Evolutionary conservation across 2,113 vertebrate genomes (phyloP).

Genomic region (Tinamus guttatus): DNA sequence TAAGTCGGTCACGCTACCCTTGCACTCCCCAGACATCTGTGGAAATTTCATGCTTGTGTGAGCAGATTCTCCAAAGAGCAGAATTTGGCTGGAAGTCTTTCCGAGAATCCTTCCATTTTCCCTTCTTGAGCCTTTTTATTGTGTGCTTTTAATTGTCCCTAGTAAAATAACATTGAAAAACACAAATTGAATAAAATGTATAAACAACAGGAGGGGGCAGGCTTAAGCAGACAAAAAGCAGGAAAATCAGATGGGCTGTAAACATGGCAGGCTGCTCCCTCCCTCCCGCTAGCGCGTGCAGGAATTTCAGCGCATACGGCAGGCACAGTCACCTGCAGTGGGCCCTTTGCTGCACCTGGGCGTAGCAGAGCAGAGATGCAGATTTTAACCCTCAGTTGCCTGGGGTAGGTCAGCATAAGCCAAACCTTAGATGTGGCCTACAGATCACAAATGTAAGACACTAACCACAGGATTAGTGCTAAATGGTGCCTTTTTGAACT

Average conservation of each 20-base stretch:
- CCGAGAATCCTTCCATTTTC: background rate
- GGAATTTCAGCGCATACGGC: slow-evolving; percentile 25
- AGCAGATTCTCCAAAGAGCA: slow-evolving; percentile 31
- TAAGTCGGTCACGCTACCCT: background rate
- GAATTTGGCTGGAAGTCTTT: slow-evolving; percentile 1
- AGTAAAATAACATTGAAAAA: background rate
- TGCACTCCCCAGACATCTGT: slow-evolving; percentile 44
- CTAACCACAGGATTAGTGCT: background rate
- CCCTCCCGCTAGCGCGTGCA: background rate
- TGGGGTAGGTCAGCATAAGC: background rate
- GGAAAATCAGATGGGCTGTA: slow-evolving; percentile 18
- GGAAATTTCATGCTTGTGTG: slow-evolving; percentile 61
- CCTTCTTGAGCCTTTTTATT: slow-evolving; percentile 1
- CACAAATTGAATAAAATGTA: slow-evolving; percentile 42
- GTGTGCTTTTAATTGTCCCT: slow-evolving; percentile 50
- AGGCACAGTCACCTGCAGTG: slow-evolving; percentile 4
- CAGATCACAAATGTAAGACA: background rate
- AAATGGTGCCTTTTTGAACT: background rate
- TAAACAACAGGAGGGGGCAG: slow-evolving; percentile 63
- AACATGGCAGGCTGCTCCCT: background rate
- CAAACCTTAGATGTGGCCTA: background rate
- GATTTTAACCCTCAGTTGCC: slow-evolving; percentile 22
- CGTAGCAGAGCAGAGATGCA: background rate
- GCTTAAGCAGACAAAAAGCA: slow-evolving; percentile 61
- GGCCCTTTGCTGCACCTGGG: slow-evolving; percentile 48